A percentile compares a stretch with the other conserved stretches of the same genome.
These are phyloP conservation scores for Aethina tumida DNA, from an alignment of 1,140 invertebrate species.

Conservation along the genomic window DNA sequence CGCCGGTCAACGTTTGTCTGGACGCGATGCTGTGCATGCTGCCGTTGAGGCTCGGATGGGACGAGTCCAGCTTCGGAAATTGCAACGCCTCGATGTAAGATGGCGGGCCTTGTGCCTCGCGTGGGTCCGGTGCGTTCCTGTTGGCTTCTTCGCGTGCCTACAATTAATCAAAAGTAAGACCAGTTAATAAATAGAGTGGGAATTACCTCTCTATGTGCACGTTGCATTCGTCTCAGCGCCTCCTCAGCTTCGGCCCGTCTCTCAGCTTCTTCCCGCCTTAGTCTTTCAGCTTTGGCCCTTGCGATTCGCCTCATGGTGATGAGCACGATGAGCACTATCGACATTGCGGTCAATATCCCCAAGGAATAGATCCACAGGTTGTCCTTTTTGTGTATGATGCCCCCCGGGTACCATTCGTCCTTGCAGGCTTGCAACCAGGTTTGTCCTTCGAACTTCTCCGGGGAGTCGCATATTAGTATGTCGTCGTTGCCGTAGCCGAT, in stretches of 20 bases:
- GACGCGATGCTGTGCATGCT: conserved; percentile 36
- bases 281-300: conserved; percentile 34
- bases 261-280: conserved; percentile 35
- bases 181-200: no score
- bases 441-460: conserved; percentile 46
- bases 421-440: conserved; percentile 56
- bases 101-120: conserved; percentile 54
- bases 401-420: conserved; percentile 43
- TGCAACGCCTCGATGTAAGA: conserved; percentile 63
- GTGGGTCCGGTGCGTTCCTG: conserved; percentile 47
- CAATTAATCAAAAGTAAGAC: no score
- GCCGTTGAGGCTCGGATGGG: conserved; percentile 46
- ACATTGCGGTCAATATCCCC: conserved; percentile 42
- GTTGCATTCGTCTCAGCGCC: conserved; percentile 47
- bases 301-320: conserved; percentile 44
- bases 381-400: conserved; percentile 36
- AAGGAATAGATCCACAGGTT: conserved; percentile 52
- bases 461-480: conserved; percentile 47
- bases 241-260: conserved; percentile 36
- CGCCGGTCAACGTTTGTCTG: conserved; percentile 15
- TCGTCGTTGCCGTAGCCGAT: conserved; percentile 43
- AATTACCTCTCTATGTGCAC: conserved; percentile 47
- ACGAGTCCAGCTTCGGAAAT: conserved; percentile 51
- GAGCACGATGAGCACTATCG: conserved; percentile 38
- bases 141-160: conserved; percentile 33